Evolutionary conservation across 2,797 vertebrate genomes (phyloP).

Genomic region (Aldrovandia affinis): DNA sequence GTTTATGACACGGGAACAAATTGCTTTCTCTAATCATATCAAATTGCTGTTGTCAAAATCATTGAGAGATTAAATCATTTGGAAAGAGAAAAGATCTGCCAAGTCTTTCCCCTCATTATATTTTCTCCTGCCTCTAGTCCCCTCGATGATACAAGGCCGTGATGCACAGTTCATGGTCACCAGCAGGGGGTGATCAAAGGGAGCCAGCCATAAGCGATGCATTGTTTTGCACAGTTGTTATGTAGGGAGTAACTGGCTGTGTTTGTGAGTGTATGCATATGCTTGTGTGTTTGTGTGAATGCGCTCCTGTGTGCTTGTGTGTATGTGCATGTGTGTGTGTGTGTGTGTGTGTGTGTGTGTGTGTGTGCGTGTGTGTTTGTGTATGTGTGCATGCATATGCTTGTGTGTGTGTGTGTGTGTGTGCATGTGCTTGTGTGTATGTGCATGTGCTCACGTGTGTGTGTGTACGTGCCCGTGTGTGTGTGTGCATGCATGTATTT

Average conservation of each 20-base stretch:
- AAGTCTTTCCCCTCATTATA: neutral
- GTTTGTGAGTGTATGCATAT: neutral
- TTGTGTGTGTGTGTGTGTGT: too few species aligned
- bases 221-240: neutral
- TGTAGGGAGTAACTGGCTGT: neutral
- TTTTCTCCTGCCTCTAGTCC: neutral
- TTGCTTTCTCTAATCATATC: conserved; percentile 13
- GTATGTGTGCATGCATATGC: too few species aligned
- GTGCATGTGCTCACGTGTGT: neutral
- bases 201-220: neutral
- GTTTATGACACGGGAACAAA: conserved; percentile 1
- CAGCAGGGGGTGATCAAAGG: neutral
- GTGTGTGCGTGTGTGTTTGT: neutral
- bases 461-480: neutral
- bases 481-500: neutral
- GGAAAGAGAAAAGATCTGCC: neutral
- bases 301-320: neutral
- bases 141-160: neutral
- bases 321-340: neutral
- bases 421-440: too few species aligned
- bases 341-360: too few species aligned
- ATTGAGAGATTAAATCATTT: neutral
- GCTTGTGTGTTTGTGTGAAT: too few species aligned
- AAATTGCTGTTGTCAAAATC: conserved; percentile 4
- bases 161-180: neutral